A percentile compares a stretch with the other conserved stretches of the same genome.
phyloP scores from a whole-genome alignment of 2,113 vertebrate genomes.

The Pseudolaguvia tuberculata region DNA sequence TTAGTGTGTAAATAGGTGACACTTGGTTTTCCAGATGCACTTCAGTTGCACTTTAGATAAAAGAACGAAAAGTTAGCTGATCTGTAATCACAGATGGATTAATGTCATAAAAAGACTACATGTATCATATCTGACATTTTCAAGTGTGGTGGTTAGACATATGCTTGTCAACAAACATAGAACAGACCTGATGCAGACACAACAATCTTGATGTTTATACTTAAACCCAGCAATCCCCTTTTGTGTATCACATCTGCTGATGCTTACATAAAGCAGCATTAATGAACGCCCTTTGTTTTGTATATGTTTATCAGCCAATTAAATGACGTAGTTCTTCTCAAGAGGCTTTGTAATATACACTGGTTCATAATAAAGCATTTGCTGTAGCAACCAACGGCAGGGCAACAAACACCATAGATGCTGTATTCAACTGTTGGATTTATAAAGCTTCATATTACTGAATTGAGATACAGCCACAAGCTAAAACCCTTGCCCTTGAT shows the following conservation, averaged over 20 bases:
- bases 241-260: slow-evolving; percentile 10
- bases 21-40: too few relatives aligned
- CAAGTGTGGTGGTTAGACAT: background rate
- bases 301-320: slow-evolving; percentile 41
- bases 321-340: slow-evolving; percentile 32
- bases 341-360: slow-evolving; percentile 15
- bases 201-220: background rate
- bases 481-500: background rate
- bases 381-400: slow-evolving; percentile 46
- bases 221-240: slow-evolving; percentile 15
- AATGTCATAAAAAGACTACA: background rate
- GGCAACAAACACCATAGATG: slow-evolving; percentile 45
- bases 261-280: slow-evolving; percentile 13
- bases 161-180: background rate
- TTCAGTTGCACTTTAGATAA: background rate
- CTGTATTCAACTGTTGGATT: slow-evolving; percentile 34
- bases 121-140: background rate
- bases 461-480: background rate
- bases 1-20: too few relatives aligned
- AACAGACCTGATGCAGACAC: background rate
- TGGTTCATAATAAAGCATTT: slow-evolving; percentile 42
- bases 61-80: background rate
- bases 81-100: background rate
- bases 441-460: slow-evolving; percentile 11
- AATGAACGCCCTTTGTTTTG: slow-evolving; percentile 42